Percentiles rank a stretch among this genome's conserved stretches.
Evolutionary conservation across 2,888 invertebrate genomes (phyloP).

Genomic region (Dendrolimus houi): DNA sequence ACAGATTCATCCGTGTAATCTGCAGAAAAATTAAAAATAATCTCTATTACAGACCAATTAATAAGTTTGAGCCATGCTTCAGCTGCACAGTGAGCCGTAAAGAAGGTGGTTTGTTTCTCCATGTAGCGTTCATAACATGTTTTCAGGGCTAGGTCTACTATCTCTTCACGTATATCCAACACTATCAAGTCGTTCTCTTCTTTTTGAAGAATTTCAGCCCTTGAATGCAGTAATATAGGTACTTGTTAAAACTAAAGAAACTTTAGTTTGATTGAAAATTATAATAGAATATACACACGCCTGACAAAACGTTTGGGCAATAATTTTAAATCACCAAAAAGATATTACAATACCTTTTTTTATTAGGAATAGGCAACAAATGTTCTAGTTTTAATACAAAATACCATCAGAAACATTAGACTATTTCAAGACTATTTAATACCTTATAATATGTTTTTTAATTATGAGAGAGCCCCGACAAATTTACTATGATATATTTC

Average conservation of each 20-base stretch:
- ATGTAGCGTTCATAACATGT: constrained; percentile 50
- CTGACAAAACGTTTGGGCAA: neutral
- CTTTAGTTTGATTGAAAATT: too few relatives aligned
- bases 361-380: too few relatives aligned
- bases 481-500: too few relatives aligned
- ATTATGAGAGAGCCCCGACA: too few relatives aligned
- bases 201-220: constrained; percentile 59
- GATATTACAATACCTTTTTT: too few relatives aligned
- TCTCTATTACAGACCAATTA: constrained; percentile 30
- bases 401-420: too few relatives aligned
- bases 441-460: too few relatives aligned
- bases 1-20: too few relatives aligned
- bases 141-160: constrained; percentile 43
- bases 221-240: constrained; percentile 10
- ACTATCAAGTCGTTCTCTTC: constrained; percentile 58
- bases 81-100: constrained; percentile 54
- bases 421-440: too few relatives aligned
- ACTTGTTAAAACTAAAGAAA: too few relatives aligned
- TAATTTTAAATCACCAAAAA: neutral
- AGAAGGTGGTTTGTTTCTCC: constrained; percentile 44
- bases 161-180: constrained; percentile 60
- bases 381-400: too few relatives aligned
- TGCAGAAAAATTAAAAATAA: too few relatives aligned
- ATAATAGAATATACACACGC: neutral
- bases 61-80: constrained; percentile 60